phyloP scores from a whole-genome alignment of 2,797 vertebrate species.

The Gymnopithys bicolor region DNA sequence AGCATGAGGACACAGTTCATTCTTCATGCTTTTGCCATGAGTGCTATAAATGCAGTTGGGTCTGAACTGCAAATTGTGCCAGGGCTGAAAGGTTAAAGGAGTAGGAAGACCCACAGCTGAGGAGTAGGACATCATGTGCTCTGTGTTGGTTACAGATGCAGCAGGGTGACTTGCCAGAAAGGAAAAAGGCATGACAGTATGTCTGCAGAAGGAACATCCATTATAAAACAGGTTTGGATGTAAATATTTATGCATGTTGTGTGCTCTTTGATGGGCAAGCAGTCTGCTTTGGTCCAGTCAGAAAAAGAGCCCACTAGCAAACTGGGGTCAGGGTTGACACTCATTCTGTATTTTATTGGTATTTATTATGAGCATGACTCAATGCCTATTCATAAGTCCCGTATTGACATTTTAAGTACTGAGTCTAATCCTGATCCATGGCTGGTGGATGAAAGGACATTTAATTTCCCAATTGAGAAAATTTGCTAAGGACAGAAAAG shows the following conservation, averaged over 20 bases:
- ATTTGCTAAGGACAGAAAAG: neutral
- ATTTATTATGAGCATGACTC: neutral
- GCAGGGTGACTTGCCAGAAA: neutral
- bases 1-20: neutral
- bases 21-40: neutral
- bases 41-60: neutral
- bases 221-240: neutral
- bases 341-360: neutral
- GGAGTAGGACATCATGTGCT: neutral
- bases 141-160: neutral
- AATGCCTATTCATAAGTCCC: neutral
- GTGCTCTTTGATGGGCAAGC: neutral
- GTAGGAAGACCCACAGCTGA: neutral
- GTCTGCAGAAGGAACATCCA: neutral
- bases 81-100: neutral
- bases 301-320: neutral
- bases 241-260: neutral
- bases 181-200: neutral
- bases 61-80: neutral
- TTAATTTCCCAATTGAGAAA: conserved; percentile 16
- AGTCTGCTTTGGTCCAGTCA: neutral
- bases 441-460: neutral
- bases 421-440: neutral
- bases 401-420: neutral
- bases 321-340: neutral